Conservation (phyloP, 2,888 invertebrate species). For the Chironomus riparius region DNA sequence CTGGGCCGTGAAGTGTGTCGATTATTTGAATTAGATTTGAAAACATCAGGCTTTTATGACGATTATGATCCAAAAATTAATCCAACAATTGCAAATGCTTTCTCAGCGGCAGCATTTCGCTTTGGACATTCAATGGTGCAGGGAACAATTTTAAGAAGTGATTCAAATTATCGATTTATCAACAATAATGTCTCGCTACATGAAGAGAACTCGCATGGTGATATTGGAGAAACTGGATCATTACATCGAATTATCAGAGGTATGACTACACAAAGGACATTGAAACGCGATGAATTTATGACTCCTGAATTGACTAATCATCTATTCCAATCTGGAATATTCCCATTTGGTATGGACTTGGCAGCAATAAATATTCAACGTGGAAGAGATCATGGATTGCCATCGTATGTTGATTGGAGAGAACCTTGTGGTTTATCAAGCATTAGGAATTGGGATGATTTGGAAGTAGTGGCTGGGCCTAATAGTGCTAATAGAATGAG, state of each 20-base stretch:
- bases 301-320: constrained; percentile 73
- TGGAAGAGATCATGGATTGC: constrained; percentile 79
- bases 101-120: constrained; percentile 73
- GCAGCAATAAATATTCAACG: constrained; percentile 82
- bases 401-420: constrained; percentile 70
- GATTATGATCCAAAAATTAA: constrained; percentile 61
- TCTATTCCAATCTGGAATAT: constrained; percentile 63
- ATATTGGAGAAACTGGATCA: constrained; percentile 69
- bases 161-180: constrained; percentile 57
- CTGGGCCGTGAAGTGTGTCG: constrained; percentile 65
- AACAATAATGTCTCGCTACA: constrained; percentile 70
- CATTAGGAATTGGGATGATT: constrained; percentile 59
- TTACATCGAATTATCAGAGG: constrained; percentile 71
- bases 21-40: constrained; percentile 63
- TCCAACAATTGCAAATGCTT: constrained; percentile 67
- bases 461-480: constrained; percentile 57
- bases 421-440: constrained; percentile 65
- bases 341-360: constrained; percentile 73
- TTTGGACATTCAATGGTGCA: constrained; percentile 84
- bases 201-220: constrained; percentile 62
- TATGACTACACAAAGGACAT: constrained; percentile 64
- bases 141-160: constrained; percentile 62
- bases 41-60: constrained; percentile 57
- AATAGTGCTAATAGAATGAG: constrained; percentile 54
- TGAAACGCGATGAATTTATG: constrained; percentile 73